Evolutionary conservation across 2,888 invertebrate species (phyloP), one percentile per base, ranked within the genome.

Genomic region (Conistra vaccinii): DNA sequence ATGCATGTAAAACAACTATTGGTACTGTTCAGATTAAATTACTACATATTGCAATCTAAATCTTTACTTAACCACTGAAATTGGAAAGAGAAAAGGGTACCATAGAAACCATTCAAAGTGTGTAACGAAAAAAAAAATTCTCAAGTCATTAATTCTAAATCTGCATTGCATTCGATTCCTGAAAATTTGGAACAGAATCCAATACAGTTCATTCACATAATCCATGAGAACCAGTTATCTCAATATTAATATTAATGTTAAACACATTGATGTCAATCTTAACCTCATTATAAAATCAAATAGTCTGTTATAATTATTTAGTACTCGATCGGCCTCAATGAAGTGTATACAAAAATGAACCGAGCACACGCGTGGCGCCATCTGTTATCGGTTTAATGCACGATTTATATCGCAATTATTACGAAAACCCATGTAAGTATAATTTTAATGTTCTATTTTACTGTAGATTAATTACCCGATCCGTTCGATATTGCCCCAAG

Each of bases 291-390:
- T 48, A 65, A 48, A 48, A 48, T 20, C 20, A 48, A 65, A 73
- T 61, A 61, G 60, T 23, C 23, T 45, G 72, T 26, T 65, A 78
- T n/a, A 51, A 71, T 84, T 71, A 84, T 69, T 80, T 60, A 63
- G 29, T 68, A 83, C 60, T 53, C n/a, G 29, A 83, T 65, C 55
- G 32, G 29, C 29, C 62, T 51, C 29, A 67, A 69, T 72, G 26
- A 63, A 62, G 35, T 58, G 17, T 17, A 76, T n/a, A 73, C 29
- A 76, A 69, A 80, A 67, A 57, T 55, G 17, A 6, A 35, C 26
- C 29, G 12, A 55, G 17, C 58, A 26, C 62, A 78, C 82, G 26
- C 20, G 86, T 85, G 82, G 80, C 89, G 92, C 91, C 92, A 91
- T 91, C 91, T 91, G 71, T 90, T 87, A 83, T 85, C 72, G 70